Evolutionary conservation across 2,888 invertebrate species (phyloP).

Genomic region (Galeopsomyia nigrocyanea): DNA sequence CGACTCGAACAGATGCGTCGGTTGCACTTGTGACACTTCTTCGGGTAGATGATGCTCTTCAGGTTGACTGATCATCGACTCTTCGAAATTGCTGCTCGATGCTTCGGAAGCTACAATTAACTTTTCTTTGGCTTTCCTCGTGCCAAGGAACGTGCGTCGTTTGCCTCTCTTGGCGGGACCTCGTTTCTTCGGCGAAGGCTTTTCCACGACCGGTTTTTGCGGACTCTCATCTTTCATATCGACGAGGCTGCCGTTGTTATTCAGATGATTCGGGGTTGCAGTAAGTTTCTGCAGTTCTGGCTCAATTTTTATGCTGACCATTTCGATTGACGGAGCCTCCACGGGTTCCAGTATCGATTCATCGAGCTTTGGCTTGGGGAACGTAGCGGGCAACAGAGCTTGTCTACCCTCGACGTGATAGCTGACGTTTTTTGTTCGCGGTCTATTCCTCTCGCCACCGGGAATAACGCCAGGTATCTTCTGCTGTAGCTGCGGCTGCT

Average conservation of each 20-base stretch:
- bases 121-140: constrained; percentile 34
- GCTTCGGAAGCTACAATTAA: neutral
- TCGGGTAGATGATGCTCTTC: neutral
- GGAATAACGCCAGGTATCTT: constrained; percentile 52
- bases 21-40: constrained; percentile 35
- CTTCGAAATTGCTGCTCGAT: no score
- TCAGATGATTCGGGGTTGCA: constrained; percentile 54
- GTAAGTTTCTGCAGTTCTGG: constrained; percentile 50
- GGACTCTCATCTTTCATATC: constrained; percentile 49
- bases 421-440: constrained; percentile 77
- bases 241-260: constrained; percentile 61
- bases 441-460: constrained; percentile 70
- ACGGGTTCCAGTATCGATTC: neutral
- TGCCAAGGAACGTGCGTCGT: neutral
- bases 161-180: constrained; percentile 43
- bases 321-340: constrained; percentile 17
- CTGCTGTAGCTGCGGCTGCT: constrained; percentile 61
- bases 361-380: constrained; percentile 61
- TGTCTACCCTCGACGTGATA: constrained; percentile 73
- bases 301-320: constrained; percentile 51
- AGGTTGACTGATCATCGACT: no score
- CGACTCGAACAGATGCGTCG: constrained; percentile 51
- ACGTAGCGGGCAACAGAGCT: constrained; percentile 71
- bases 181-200: constrained; percentile 46
- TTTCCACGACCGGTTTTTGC: constrained; percentile 48